Conservation (phyloP, 2,113 vertebrate species). For the Ascaphus truei region DNA sequence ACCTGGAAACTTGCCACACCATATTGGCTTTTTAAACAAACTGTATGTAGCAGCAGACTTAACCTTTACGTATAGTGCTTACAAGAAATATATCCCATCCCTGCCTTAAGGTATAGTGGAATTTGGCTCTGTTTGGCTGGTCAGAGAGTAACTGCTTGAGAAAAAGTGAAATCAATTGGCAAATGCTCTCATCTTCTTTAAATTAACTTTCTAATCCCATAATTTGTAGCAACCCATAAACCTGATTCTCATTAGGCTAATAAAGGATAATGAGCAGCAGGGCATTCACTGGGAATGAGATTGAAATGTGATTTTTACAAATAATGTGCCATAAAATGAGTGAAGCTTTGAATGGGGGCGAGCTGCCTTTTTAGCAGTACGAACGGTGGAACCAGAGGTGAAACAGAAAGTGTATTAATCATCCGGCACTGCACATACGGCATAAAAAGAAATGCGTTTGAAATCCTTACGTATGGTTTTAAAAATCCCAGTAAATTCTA, state of each 20-base stretch:
- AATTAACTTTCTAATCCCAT: slow-evolving; percentile 9
- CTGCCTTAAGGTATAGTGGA: too few species aligned
- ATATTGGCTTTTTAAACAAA: too few species aligned
- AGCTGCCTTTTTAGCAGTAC: background rate
- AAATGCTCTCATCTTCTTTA: slow-evolving; percentile 2
- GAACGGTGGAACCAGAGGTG: background rate
- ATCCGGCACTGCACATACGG: background rate
- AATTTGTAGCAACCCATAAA: slow-evolving; percentile 10
- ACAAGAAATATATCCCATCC: too few species aligned
- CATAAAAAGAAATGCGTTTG: background rate
- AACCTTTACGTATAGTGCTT: too few species aligned
- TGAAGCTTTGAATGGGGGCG: slow-evolving; percentile 20
- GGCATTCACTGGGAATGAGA: background rate
- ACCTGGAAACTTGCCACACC: too few species aligned
- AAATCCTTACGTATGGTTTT: background rate
- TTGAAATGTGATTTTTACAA: slow-evolving; percentile 15
- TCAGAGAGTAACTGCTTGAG: background rate
- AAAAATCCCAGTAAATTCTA: background rate
- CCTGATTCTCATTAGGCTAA: slow-evolving; percentile 23
- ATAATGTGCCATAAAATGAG: slow-evolving; percentile 26
- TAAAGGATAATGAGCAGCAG: slow-evolving; percentile 1
- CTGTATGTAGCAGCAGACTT: too few species aligned
- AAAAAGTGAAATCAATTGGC: background rate
- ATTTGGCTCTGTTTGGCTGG: too few species aligned
- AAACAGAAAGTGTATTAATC: background rate